These are phyloP conservation scores for Neoscelio sp. DNA, from an alignment of 2,888 invertebrate genomes.

Conservation along the genomic window DNA sequence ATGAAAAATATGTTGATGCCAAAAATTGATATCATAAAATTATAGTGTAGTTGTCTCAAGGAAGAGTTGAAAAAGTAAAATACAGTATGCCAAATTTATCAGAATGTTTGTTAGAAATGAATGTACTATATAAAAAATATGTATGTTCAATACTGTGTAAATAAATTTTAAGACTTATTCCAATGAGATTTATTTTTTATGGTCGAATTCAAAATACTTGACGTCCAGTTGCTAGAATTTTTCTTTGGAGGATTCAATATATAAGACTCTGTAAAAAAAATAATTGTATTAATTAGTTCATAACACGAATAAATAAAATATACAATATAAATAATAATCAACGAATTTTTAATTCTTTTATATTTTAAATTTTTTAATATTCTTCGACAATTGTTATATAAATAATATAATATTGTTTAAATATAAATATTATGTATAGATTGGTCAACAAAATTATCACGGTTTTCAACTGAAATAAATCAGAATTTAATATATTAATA, in stretches of 20 bases:
- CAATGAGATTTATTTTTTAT: neutral
- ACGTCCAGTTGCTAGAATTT: constrained; percentile 85
- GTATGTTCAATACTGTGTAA: constrained; percentile 38
- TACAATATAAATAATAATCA: neutral
- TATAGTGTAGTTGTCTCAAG: no score
- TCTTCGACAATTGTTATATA: no score
- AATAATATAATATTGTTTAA: no score
- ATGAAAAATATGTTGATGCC: neutral
- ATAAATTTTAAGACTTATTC: constrained; percentile 29
- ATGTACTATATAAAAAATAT: constrained; percentile 36
- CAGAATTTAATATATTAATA: no score
- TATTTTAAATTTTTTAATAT: no score
- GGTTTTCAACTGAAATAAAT: no score
- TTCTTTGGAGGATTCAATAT: constrained; percentile 86
- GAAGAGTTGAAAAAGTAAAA: neutral
- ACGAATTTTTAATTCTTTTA: no score
- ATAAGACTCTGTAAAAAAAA: constrained; percentile 85
- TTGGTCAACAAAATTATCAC: no score
- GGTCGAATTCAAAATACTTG: neutral
- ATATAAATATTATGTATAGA: no score
- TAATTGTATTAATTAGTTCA: constrained; percentile 16
- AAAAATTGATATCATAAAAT: constrained; percentile 6
- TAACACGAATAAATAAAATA: no score
- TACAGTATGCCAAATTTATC: constrained; percentile 23
- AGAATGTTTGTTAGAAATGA: constrained; percentile 25